Conservation (phyloP, 2,113 vertebrate species). For the Phyllostomus hastatus region DNA sequence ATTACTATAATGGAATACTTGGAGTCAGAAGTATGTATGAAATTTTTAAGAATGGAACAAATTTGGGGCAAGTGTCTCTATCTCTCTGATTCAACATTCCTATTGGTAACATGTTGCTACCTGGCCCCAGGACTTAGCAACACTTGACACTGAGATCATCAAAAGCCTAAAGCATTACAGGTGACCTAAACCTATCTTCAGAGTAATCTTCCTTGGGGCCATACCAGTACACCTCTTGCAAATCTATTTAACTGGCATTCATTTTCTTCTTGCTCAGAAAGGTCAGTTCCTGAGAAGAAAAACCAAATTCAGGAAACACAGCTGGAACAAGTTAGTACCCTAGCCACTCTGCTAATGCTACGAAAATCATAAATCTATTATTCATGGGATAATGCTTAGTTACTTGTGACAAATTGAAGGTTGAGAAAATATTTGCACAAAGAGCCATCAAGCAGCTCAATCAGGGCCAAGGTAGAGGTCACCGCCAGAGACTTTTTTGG, state of each 20-base stretch:
- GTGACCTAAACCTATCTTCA: neutral
- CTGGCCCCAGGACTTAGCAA: neutral
- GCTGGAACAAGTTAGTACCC: slow-evolving; percentile 66
- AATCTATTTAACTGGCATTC: slow-evolving; percentile 5
- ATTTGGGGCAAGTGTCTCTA: neutral
- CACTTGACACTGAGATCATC: neutral
- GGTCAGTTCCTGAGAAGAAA: slow-evolving; percentile 31
- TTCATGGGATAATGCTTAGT: slow-evolving; percentile 57
- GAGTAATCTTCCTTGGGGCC: neutral
- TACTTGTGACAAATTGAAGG: slow-evolving; percentile 69
- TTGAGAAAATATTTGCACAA: slow-evolving; percentile 71
- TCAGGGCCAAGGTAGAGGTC: slow-evolving; percentile 48
- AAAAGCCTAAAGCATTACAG: slow-evolving; percentile 22
- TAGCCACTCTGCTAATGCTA: slow-evolving; percentile 42
- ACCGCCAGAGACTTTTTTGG: neutral
- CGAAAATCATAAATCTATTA: slow-evolving; percentile 67
- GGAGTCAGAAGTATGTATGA: neutral
- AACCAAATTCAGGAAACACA: slow-evolving; percentile 60
- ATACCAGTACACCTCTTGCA: neutral
- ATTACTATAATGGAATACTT: neutral
- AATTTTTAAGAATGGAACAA: neutral
- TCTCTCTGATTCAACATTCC: neutral
- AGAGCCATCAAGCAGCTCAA: slow-evolving; percentile 49
- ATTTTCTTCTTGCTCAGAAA: slow-evolving; percentile 48
- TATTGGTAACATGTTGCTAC: neutral